Percentiles rank a stretch among this genome's conserved stretches.
Conservation (phyloP, 2,888 invertebrate genomes). For the Ichneumoninae sp. region DNA sequence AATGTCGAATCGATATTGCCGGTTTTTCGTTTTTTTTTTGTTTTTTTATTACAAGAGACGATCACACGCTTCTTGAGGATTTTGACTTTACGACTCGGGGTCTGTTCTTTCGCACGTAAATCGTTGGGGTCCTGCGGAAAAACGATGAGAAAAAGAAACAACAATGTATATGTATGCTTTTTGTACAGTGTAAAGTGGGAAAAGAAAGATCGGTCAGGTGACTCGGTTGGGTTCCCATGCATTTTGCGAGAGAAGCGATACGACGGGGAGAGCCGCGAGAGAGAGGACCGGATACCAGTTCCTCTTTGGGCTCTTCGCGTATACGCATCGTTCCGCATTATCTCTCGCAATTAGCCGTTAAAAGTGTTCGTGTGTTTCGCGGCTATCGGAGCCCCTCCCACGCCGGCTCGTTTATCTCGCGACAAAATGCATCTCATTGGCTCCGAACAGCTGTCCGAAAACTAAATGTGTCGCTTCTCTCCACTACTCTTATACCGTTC, state of each 20-base stretch:
- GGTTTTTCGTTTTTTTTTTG: background rate
- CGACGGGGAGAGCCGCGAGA: constrained; percentile 45
- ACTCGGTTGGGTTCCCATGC: constrained; percentile 78
- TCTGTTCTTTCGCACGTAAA: constrained; percentile 64
- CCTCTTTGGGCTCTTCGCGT: constrained; percentile 58
- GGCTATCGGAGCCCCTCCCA: constrained; percentile 73
- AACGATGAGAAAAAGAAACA: constrained; percentile 44
- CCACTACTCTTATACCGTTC: constrained; percentile 20
- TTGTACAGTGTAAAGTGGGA: constrained; percentile 43
- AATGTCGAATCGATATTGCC: constrained; percentile 46
- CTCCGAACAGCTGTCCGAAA: constrained; percentile 75
- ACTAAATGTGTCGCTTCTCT: constrained; percentile 63
- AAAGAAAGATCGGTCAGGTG: constrained; percentile 70
- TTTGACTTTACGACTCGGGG: constrained; percentile 50
- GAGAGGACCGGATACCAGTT: constrained; percentile 65
- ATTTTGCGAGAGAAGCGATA: constrained; percentile 77
- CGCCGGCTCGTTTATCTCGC: constrained; percentile 76
- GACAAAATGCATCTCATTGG: constrained; percentile 82
- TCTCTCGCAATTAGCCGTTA: constrained; percentile 76
- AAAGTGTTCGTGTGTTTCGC: constrained; percentile 76
- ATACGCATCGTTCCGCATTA: constrained; percentile 63
- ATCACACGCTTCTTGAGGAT: constrained; percentile 52
- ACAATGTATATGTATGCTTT: constrained; percentile 32
- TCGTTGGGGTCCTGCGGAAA: constrained; percentile 44
- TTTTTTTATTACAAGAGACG: constrained; percentile 15